Evolutionary conservation across 2,888 invertebrate species (phyloP).

Genomic region (Megamerina dolium): DNA sequence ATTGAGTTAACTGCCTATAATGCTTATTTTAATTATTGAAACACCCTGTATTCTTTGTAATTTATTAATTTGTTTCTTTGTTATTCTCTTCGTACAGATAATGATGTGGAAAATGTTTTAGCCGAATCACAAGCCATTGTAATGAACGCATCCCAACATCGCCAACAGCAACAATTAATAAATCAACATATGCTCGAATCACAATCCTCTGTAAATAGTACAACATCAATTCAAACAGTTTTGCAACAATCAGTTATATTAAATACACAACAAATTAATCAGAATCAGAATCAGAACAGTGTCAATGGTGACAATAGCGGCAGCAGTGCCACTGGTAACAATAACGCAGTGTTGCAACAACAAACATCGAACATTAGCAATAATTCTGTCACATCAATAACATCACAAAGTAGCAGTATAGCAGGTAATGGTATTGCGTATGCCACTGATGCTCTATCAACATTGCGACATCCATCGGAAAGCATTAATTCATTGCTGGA

Average conservation of each 20-base stretch:
- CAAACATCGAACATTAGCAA: slow-evolving; percentile 31
- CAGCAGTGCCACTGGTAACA: slow-evolving; percentile 14
- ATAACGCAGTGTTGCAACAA: slow-evolving; percentile 23
- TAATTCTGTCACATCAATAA: slow-evolving; percentile 27
- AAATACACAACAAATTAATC: slow-evolving; percentile 30
- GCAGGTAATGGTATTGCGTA: slow-evolving; percentile 25
- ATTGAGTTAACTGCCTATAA: too few relatives aligned
- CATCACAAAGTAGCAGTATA: slow-evolving; percentile 7
- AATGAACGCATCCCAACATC: slow-evolving; percentile 36
- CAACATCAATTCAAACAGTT: slow-evolving; percentile 45
- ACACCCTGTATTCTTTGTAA: too few relatives aligned
- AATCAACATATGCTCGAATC: slow-evolving; percentile 46
- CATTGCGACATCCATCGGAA: slow-evolving; percentile 28
- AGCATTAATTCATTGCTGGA: slow-evolving; percentile 42
- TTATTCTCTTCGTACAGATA: slow-evolving; percentile 34
- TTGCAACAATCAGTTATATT: slow-evolving; percentile 40
- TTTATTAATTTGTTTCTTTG: too few relatives aligned
- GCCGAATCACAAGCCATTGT: slow-evolving; percentile 41
- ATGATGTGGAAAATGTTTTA: slow-evolving; percentile 38
- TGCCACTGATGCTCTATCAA: slow-evolving; percentile 31
- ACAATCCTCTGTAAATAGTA: slow-evolving; percentile 47
- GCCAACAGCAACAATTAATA: slow-evolving; percentile 30
- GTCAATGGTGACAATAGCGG: slow-evolving; percentile 14
- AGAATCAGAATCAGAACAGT: too few relatives aligned
- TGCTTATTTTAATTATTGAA: too few relatives aligned